Base-by-base conservation (phyloP, 1,140 invertebrate species). In the Stenopsyche tienmushanensis region DNA sequence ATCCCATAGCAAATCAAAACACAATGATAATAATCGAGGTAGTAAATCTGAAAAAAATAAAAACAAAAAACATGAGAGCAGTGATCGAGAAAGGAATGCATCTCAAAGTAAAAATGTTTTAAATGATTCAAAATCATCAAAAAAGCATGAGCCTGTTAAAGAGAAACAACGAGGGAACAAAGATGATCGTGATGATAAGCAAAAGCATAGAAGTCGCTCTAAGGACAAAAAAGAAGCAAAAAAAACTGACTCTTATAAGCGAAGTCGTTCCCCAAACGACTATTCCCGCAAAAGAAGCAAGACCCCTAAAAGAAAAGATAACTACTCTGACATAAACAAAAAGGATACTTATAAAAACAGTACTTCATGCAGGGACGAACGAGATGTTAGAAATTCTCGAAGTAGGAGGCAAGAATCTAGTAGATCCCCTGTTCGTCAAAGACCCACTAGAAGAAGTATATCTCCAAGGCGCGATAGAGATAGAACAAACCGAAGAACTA, bases 401-500 rank as follows among this genome's bases (percentile, higher is more conserved):
- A 62, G 60, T 10, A 63, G 53, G 24, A 18, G 67, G 25, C 55
- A 70, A 8, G 54, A 66, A n/a, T 18, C 3, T 26, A 70, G 68
- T 34, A 57, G 60, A 42, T 70, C 68, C n/a, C 68, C 68, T 8
- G 26, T 29, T n/a, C 42, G 53, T 44, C 59, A 10, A 44, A 59
- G 29, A 45, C 55, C 60, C 39, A 44, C n/a, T 13, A 57, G 63
- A 44, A 53, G 49, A 26, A 70, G 68, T 54, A 0, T 26, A 8
- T 66, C 68, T 47, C 68, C 68, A 2, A 64, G 39, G 25, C 60
- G 57, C 3, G 68, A 70, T 49, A 53, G 57, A 50, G 66, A 69
- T 21, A 64, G 45, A 45, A 23, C 20, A 13, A 62, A 39, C 42
- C 25, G 53, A 58, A 64, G 52, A 26, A 49, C 45, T 21, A 64